These are phyloP conservation scores for Platygyra sinensis DNA, from an alignment of 64 coral and sea anemone genomes.

Conservation along the genomic window DNA sequence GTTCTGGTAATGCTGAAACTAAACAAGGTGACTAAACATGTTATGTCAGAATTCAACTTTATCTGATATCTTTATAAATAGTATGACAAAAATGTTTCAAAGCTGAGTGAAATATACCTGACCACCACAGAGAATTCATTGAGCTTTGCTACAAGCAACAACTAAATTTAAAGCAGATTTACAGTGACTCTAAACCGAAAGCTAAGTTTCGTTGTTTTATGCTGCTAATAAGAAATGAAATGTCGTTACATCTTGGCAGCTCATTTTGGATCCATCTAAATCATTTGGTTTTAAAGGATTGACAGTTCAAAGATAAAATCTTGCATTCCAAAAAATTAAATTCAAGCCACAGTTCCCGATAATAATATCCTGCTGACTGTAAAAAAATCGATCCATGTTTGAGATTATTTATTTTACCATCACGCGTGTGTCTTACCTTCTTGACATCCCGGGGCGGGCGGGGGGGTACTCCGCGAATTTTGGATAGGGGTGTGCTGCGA, in stretches of 20 bases:
- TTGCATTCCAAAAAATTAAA: background rate
- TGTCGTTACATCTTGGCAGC: no score
- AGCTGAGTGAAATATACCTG: background rate
- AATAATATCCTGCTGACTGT: background rate
- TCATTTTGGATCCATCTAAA: no score
- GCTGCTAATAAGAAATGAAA: no score
- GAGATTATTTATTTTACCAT: background rate
- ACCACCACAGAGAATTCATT: background rate
- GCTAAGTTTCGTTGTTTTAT: no score
- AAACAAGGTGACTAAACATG: background rate
- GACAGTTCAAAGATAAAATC: background rate
- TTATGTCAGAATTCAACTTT: background rate
- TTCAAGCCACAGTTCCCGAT: background rate
- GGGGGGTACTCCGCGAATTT: no score
- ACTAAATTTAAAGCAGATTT: no score
- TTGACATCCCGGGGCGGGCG: no score
- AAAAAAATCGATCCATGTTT: background rate
- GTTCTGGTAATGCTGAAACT: constrained; percentile 10
- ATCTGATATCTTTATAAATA: background rate
- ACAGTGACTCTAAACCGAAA: no score
- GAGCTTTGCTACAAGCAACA: background rate
- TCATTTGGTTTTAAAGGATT: no score
- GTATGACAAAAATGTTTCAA: constrained; percentile 13
- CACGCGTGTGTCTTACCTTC: background rate
- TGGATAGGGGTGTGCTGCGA: no score